These are phyloP conservation scores for Drosophila tani DNA, from an alignment of 1,140 invertebrate species.

Conservation along the genomic window DNA sequence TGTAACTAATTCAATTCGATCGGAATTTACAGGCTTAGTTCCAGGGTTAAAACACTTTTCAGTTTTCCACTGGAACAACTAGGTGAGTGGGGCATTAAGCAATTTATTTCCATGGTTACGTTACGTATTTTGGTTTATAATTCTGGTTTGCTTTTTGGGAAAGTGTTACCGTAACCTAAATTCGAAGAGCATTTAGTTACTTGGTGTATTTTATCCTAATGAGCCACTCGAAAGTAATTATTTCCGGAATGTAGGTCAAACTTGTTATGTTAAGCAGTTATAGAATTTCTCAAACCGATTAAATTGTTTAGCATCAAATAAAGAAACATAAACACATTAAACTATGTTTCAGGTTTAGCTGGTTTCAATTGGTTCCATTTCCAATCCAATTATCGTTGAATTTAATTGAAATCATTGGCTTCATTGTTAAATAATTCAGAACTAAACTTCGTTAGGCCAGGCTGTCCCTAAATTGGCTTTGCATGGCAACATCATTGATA, in stretches of 20 bases:
- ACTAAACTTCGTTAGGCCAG: conserved; percentile 29
- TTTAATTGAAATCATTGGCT: conserved; percentile 18
- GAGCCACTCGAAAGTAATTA: conserved; percentile 1
- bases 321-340: background rate
- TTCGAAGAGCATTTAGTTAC: conserved; percentile 1
- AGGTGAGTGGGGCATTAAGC: conserved; percentile 20
- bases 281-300: background rate
- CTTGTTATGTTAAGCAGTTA: background rate
- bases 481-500: conserved; percentile 61
- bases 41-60: conserved; percentile 31
- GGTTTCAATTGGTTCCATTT: background rate
- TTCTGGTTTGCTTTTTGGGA: background rate
- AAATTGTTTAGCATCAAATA: background rate
- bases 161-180: conserved; percentile 8
- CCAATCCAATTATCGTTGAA: conserved; percentile 19
- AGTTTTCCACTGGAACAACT: conserved; percentile 20
- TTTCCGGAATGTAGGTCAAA: conserved; percentile 1
- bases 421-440: conserved; percentile 42
- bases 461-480: conserved; percentile 24
- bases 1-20: conserved; percentile 54
- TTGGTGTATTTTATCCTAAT: background rate
- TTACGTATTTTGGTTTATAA: background rate
- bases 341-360: too few relatives aligned
- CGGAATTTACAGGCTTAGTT: conserved; percentile 41
- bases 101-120: conserved; percentile 20